Conservation (phyloP, 1,140 invertebrate genomes). For the Drosophila pectinifera region DNA sequence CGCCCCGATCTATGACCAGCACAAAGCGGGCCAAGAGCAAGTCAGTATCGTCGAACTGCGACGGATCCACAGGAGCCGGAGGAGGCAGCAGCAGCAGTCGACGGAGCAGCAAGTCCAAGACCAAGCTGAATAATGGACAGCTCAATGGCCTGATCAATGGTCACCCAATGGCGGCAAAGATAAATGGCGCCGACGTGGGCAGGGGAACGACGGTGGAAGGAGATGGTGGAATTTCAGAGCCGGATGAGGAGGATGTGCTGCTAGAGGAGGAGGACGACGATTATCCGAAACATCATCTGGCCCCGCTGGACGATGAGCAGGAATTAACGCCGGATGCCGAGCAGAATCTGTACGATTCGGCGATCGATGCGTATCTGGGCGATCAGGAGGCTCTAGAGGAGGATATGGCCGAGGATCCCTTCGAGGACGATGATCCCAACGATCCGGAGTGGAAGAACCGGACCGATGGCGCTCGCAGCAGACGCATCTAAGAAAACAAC, state of each 20-base stretch:
- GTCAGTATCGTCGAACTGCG: constrained; percentile 65
- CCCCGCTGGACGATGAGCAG: constrained; percentile 66
- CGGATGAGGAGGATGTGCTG: constrained; percentile 55
- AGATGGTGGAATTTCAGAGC: constrained; percentile 33
- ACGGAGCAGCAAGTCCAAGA: constrained; percentile 64
- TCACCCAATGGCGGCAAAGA: constrained; percentile 2
- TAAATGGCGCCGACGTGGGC: constrained; percentile 15
- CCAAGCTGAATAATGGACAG: constrained; percentile 35
- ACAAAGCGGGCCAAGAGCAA: constrained; percentile 66
- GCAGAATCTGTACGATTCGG: constrained; percentile 44
- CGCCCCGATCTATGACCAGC: constrained; percentile 20
- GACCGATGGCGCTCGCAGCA: constrained; percentile 43
- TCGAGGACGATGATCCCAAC: constrained; percentile 90
- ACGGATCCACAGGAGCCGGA: constrained; percentile 30
- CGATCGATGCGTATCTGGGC: constrained; percentile 66
- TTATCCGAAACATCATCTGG: constrained; percentile 75
- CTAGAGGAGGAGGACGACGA: constrained; percentile 69
- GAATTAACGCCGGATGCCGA: constrained; percentile 9
- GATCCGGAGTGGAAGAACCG: constrained; percentile 90
- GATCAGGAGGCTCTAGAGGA: constrained; percentile 58
- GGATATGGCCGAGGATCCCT: constrained; percentile 87
- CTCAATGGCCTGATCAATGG: constrained; percentile 34
- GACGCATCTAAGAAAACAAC: constrained; percentile 46
- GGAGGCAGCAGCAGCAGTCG: constrained; percentile 45
- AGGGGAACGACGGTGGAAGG: background rate